Evolutionary conservation across 2,888 invertebrate species (phyloP).

Genomic region (Serrognathus titanus): DNA sequence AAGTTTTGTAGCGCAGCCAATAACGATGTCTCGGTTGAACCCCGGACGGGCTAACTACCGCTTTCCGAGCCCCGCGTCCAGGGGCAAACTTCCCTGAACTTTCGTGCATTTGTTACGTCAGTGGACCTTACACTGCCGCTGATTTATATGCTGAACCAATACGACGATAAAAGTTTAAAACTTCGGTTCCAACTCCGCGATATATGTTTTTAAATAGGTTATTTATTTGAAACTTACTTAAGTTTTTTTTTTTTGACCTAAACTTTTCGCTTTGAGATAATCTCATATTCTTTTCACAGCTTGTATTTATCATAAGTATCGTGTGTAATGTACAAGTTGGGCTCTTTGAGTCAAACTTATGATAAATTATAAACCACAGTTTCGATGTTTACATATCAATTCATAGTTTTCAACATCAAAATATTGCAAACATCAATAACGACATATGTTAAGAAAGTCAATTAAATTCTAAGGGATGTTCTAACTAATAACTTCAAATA

Average conservation of each 20-base stretch:
- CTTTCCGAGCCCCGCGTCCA: constrained; percentile 21
- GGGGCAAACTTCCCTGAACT: constrained; percentile 32
- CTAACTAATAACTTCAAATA: too few relatives aligned
- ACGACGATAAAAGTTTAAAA: constrained; percentile 43
- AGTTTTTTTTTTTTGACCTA: background rate
- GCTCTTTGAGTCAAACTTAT: too few relatives aligned
- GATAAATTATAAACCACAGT: too few relatives aligned
- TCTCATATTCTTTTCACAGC: too few relatives aligned
- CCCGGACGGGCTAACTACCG: constrained; percentile 22
- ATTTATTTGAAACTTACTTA: constrained; percentile 14
- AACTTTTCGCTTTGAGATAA: background rate
- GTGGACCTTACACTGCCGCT: constrained; percentile 43
- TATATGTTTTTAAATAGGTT: constrained; percentile 38
- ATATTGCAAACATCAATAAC: too few relatives aligned
- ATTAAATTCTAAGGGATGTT: too few relatives aligned
- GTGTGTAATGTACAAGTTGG: too few relatives aligned
- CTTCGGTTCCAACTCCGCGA: constrained; percentile 30
- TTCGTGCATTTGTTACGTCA: constrained; percentile 46
- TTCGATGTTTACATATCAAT: too few relatives aligned
- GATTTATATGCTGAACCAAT: constrained; percentile 44
- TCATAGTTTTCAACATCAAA: too few relatives aligned
- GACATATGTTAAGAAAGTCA: too few relatives aligned
- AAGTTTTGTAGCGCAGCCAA: constrained; percentile 18
- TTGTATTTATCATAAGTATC: too few relatives aligned
- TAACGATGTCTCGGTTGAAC: constrained; percentile 11